Base-by-base conservation (phyloP, 2,797 vertebrate species). In the Phataginus tricuspis region DNA sequence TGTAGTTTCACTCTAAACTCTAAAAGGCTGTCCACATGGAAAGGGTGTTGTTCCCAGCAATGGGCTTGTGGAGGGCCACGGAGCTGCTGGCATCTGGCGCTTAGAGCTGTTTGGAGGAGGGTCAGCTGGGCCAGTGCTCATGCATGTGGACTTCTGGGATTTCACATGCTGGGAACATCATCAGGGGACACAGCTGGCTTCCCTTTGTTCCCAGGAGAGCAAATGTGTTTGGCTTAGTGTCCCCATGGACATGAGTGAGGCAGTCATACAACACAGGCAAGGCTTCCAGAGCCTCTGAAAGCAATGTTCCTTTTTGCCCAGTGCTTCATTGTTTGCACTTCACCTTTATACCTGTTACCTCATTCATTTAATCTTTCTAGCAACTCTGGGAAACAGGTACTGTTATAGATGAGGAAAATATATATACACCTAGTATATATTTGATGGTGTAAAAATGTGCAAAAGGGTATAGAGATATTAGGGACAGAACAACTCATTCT, bases 311-410 rank as follows among this genome's bases (percentile, higher is more conserved):
- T 5, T 75, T 92, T 77, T 89, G 45, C 74, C 27, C 21, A 31
- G 14, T 39, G n/a, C 16, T 39, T 87, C 31, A 21, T 57, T 51
- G 39, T 75, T 75, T 37, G 25, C 15, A 21, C 2, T 31, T 21
- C 29, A 23, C 53, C 45, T 63, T 42, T 80, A 53, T 0, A 75
- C 3, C 27, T 45, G 16, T 77, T 71, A 71, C 64, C 42, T 75
- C 21, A 63, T 86, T 95, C 7, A 37, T 59, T 85, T 78, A n/a
- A 69, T 86, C 55, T 95, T 85, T 45, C 18, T 34, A 37, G 21
- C 39, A 29, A 77, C 19, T 74, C 55, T 61, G 49, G 74, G 39
- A 31, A 55, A 23, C 12, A 75, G 96, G 49, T 15, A 18, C 53
- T 14, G 16, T 57, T 75, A 80, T 19, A n/a, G 21, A 29, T 51